Conservation (phyloP, 2,888 invertebrate species). For the Lottia gigantea region DNA sequence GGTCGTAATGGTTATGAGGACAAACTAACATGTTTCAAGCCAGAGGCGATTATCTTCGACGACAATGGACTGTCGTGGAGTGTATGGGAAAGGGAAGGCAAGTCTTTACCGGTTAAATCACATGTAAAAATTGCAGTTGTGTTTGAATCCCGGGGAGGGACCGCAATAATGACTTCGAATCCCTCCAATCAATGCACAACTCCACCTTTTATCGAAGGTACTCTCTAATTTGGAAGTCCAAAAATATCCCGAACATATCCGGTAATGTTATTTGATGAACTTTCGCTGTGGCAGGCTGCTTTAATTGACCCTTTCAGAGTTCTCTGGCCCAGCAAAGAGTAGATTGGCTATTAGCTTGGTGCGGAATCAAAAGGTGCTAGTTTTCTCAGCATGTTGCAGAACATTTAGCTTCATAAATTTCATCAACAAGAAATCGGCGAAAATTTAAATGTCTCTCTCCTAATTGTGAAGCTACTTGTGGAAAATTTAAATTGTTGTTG, state of each 20-base stretch:
- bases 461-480: too few species aligned
- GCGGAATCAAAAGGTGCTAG: not conserved
- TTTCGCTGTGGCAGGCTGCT: not conserved
- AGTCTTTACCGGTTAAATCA: constrained; percentile 4
- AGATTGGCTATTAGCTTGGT: not conserved
- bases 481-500: too few species aligned
- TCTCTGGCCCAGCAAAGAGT: not conserved
- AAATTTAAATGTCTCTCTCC: too few species aligned
- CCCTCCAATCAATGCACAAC: too few species aligned
- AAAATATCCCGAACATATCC: not conserved
- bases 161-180: not conserved
- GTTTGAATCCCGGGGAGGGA: not conserved
- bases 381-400: too few species aligned
- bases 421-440: too few species aligned
- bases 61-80: not conserved
- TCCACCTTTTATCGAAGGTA: not conserved
- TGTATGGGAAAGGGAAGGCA: not conserved
- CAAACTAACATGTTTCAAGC: not conserved
- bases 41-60: not conserved
- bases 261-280: not conserved
- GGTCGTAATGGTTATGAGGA: too few species aligned
- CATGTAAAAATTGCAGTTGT: not conserved
- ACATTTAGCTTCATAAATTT: too few species aligned
- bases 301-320: not conserved
- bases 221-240: too few species aligned